Evolutionary conservation across 2,888 invertebrate genomes (phyloP).

Genomic region (Tiphia femorata): DNA sequence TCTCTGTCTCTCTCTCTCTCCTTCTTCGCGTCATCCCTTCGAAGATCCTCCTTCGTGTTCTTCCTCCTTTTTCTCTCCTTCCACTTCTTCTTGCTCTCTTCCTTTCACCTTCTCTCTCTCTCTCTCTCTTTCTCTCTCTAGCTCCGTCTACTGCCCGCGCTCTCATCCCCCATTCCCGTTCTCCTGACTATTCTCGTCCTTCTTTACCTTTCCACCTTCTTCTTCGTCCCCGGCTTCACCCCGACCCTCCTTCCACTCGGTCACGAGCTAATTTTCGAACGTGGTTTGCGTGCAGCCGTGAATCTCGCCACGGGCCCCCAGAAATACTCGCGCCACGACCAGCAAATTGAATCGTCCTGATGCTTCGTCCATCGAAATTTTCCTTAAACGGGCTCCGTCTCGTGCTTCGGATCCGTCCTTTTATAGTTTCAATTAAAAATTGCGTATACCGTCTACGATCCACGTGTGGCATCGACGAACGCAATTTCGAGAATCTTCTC

Average conservation of each 20-base stretch:
- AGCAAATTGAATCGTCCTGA: slow-evolving; percentile 65
- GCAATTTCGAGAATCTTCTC: too few relatives aligned
- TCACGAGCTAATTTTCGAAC: slow-evolving; percentile 58
- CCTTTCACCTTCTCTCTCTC: too few relatives aligned
- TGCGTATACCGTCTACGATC: too few relatives aligned
- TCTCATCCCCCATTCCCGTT: not conserved
- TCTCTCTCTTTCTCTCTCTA: not conserved
- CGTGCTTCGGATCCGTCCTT: not conserved
- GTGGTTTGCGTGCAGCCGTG: slow-evolving; percentile 55
- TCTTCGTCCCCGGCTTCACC: too few relatives aligned
- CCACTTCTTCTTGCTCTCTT: not conserved
- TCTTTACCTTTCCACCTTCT: not conserved
- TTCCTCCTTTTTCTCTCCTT: slow-evolving; percentile 9
- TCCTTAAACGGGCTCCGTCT: not conserved
- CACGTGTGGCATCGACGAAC: too few relatives aligned
- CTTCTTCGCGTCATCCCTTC: slow-evolving; percentile 13
- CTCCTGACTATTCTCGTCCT: slow-evolving; percentile 12
- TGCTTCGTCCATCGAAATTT: slow-evolving; percentile 21
- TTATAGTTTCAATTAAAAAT: too few relatives aligned
- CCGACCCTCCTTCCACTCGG: slow-evolving; percentile 32
- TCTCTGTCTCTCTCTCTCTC: slow-evolving; percentile 2
- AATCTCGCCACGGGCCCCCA: slow-evolving; percentile 51
- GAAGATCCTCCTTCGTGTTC: not conserved
- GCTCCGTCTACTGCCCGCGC: not conserved
- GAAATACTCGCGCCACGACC: slow-evolving; percentile 49